Evolutionary conservation across 2,797 vertebrate species (phyloP).

Genomic region (Champsocephalus gunnari): DNA sequence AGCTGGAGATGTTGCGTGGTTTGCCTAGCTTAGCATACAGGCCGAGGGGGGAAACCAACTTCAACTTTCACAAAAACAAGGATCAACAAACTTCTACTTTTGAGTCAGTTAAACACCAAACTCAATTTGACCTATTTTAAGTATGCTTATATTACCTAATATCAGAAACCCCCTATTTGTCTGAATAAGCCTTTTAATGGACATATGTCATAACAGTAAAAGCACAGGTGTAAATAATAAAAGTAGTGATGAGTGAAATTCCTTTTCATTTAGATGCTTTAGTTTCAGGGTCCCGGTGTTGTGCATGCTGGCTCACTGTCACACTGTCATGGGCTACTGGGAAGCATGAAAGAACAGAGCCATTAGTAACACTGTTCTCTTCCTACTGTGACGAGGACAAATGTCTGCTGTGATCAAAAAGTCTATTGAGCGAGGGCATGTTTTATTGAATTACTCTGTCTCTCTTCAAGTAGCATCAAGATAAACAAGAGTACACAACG

Average conservation of each 20-base stretch:
- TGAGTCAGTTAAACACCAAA: neutral
- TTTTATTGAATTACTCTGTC: neutral
- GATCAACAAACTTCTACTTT: neutral
- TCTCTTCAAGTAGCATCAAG: neutral
- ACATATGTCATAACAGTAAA: neutral
- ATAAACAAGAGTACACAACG: slow-evolving; percentile 37
- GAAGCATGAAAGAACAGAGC: neutral
- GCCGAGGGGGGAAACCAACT: neutral
- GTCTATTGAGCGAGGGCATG: neutral
- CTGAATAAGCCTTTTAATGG: slow-evolving; percentile 2
- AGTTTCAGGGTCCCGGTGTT: slow-evolving; percentile 7
- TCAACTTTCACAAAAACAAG: no score
- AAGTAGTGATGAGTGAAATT: slow-evolving; percentile 5
- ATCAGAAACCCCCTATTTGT: neutral
- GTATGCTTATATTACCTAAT: neutral
- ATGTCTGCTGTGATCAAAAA: neutral
- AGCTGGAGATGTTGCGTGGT: neutral
- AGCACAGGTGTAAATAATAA: slow-evolving; percentile 7
- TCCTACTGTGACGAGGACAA: neutral
- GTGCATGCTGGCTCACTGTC: slow-evolving; percentile 5
- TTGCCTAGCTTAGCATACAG: neutral
- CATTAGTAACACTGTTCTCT: slow-evolving; percentile 3
- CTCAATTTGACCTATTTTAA: neutral
- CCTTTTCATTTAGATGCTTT: slow-evolving; percentile 8
- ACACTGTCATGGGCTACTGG: neutral